Conservation (phyloP, 2,888 invertebrate genomes). For the Torymus auratus region DNA sequence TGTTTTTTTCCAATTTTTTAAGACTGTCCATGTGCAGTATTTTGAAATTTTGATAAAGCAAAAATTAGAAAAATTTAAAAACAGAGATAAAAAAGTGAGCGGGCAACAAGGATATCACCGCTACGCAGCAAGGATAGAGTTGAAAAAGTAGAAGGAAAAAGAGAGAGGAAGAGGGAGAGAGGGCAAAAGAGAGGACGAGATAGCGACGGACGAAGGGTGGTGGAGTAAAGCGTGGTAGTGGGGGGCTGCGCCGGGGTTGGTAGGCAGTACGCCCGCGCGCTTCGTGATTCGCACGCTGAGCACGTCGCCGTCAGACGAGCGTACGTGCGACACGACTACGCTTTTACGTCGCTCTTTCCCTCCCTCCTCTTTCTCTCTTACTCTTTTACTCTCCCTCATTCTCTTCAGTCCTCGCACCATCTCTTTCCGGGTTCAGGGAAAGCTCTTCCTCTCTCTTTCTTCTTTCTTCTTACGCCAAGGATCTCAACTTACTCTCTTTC, state of each 20-base stretch:
- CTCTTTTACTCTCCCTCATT: conserved; percentile 56
- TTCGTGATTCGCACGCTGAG: conserved; percentile 67
- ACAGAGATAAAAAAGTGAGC: conserved; percentile 40
- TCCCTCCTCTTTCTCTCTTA: conserved; percentile 60
- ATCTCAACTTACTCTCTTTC: conserved; percentile 35
- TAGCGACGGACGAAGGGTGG: conserved; percentile 42
- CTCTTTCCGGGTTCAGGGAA: conserved; percentile 52
- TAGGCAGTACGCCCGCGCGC: conserved; percentile 36
- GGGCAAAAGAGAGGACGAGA: not conserved
- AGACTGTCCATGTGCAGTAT: no score
- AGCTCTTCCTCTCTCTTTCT: conserved; percentile 10
- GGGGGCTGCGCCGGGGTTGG: conserved; percentile 59
- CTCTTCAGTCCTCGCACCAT: conserved; percentile 12
- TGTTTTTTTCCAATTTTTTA: no score
- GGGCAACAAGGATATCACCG: conserved; percentile 25
- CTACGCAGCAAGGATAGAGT: conserved; percentile 41
- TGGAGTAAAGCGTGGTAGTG: conserved; percentile 6
- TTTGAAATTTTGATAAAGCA: no score
- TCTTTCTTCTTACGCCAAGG: not conserved
- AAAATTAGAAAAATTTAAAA: conserved; percentile 8
- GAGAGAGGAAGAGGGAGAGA: conserved; percentile 36
- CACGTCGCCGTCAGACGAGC: conserved; percentile 76
- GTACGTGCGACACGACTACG: conserved; percentile 77
- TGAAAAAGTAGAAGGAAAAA: conserved; percentile 26
- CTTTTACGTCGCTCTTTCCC: conserved; percentile 74